A percentile compares a stretch with the other conserved stretches of the same genome.
Evolutionary conservation across 35 echinoderm and acorn worm species (phyloP).

Genomic region (Ophioderma brevispina): DNA sequence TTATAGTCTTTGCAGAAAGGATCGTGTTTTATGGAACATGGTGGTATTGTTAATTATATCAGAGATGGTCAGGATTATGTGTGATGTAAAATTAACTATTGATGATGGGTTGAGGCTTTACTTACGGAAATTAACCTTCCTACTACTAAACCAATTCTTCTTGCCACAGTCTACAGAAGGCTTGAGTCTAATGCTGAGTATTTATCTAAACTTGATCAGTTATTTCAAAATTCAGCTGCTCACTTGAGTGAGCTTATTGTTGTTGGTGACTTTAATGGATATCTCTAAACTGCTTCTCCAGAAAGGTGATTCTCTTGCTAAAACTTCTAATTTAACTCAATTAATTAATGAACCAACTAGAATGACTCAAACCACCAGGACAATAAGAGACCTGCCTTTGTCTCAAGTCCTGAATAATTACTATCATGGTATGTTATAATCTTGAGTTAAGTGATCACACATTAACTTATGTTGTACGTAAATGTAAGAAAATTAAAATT

Average conservation of each 20-base stretch:
- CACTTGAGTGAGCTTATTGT: neutral
- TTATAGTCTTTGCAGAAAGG: neutral
- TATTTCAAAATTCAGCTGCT: neutral
- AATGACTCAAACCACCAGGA: neutral
- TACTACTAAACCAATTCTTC: neutral
- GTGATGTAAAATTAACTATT: neutral
- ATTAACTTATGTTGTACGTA: slow-evolving; percentile 11
- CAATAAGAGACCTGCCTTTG: slow-evolving; percentile 11
- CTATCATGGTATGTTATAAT: neutral
- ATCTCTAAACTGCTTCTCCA: neutral
- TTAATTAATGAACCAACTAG: slow-evolving; percentile 17
- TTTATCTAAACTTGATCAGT: neutral
- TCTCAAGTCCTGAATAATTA: neutral
- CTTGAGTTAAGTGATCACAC: slow-evolving; percentile 11
- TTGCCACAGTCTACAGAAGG: neutral
- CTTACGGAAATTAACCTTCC: neutral
- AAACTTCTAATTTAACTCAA: neutral
- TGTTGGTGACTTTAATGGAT: slow-evolving; percentile 9
- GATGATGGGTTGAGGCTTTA: neutral
- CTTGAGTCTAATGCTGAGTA: neutral
- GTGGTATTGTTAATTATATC: neutral
- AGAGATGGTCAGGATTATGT: neutral
- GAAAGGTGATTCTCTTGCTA: neutral
- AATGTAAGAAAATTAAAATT: too few species aligned
- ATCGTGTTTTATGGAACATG: neutral